Evolutionary conservation across 2,113 vertebrate species (phyloP).

Genomic region (Papio anubis): DNA sequence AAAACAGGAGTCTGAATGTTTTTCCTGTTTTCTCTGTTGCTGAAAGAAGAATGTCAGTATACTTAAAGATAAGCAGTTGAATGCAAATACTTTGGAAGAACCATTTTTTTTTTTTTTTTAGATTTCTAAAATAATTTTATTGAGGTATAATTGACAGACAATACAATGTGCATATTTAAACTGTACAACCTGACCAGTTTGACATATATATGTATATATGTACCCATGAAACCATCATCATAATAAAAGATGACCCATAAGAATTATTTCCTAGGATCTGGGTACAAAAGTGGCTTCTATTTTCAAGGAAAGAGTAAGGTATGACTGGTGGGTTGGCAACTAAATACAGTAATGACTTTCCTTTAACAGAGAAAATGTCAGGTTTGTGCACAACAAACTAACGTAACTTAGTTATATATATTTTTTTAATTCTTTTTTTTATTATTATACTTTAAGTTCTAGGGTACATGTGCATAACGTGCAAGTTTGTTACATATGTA

Average conservation of each 20-base stretch:
- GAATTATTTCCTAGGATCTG: background rate
- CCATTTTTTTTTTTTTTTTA: background rate
- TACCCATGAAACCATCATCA: background rate
- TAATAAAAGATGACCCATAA: background rate
- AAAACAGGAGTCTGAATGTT: constrained; percentile 13
- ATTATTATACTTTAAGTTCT: no score
- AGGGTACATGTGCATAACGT: no score
- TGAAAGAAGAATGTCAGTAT: constrained; percentile 21
- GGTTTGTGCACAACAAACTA: background rate
- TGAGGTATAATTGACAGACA: background rate
- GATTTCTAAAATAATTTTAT: background rate
- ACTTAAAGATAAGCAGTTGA: constrained; percentile 51
- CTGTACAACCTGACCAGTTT: background rate
- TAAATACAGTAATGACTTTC: background rate
- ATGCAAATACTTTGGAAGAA: constrained; percentile 57
- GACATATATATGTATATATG: background rate
- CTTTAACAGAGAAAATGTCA: background rate
- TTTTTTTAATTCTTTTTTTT: no score
- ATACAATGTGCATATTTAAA: background rate
- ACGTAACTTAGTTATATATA: background rate
- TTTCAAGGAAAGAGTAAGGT: background rate
- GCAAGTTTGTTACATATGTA: no score
- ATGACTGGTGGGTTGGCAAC: background rate
- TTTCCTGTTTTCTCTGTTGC: constrained; percentile 47
- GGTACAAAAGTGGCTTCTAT: background rate